Base-by-base conservation (phyloP, 2,113 vertebrate species). In the Prietella phreatophila region DNA sequence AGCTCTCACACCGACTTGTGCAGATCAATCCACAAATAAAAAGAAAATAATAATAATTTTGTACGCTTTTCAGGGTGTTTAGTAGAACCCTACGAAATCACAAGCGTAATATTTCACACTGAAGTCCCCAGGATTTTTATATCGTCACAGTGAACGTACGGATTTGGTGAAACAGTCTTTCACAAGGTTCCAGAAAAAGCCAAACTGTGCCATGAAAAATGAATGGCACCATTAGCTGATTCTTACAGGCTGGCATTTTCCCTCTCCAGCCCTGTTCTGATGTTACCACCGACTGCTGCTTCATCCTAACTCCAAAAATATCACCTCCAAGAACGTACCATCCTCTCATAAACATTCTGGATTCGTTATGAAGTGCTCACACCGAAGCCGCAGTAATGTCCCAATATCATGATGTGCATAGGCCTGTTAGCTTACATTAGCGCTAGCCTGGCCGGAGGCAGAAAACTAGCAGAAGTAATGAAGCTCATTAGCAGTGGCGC, bases 401-500 rank as follows among this genome's bases (percentile, higher is more conserved):
- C 36, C 20, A 10, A 7, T 42, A 4, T 42, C 42, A 22, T 10
- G 39, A 39, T 39, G 7, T 19, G 3, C 65, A 27, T 50, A 5
- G 17, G 69, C 17, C 33, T 22, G 69, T 36, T 69, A 33, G 65
- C 30, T 71, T 71, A 7, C 0, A 36, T 73, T 65, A 39, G 39
- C 71, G 17, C 9, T 89, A 13, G 60, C 85, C 27, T 47, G 42
- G 27, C 85, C 63, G 25, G 36, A 65, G 86, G 79, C 42, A 69
- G 22, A 33, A 27, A 58, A 80, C 30, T 17, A 53, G 17, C 83
- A 42, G 17, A 69, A 88, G 69, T 55, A 81, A 63, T 73, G 39
- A n/a, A 58, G 55, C 79, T 85, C 42, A 47, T 67, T 47, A 55
- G 33, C 27, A 39, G 22, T 9, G 30, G 14, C 13, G 36, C 50